Percentiles rank a stretch among this genome's conserved stretches.
Conservation (phyloP, 1,140 invertebrate species). For the Leptopilina clavipes region DNA sequence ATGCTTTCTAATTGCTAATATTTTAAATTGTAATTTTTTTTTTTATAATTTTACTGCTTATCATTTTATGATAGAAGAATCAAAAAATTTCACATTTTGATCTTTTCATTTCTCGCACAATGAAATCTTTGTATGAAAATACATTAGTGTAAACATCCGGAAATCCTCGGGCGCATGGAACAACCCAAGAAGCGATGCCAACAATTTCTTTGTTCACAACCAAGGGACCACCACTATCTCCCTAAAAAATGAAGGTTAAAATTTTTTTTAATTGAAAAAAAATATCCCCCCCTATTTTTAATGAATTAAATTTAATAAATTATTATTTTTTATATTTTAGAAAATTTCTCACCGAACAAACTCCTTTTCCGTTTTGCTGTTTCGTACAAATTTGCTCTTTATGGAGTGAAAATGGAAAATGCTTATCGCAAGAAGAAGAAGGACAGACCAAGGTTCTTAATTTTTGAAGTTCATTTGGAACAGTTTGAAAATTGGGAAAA, state of each 20-base stretch:
- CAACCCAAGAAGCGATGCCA: slow-evolving; percentile 33
- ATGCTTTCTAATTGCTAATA: too few species aligned
- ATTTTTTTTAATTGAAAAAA: not conserved
- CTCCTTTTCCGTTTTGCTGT: not conserved
- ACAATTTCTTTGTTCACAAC: slow-evolving; percentile 19
- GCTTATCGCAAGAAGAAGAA: not conserved
- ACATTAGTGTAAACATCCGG: slow-evolving; percentile 46
- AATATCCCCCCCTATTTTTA: slow-evolving; percentile 2
- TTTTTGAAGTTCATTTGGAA: not conserved
- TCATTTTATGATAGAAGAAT: too few species aligned
- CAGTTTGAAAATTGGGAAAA: not conserved
- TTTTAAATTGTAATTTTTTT: too few species aligned
- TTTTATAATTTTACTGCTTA: too few species aligned
- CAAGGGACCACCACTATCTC: slow-evolving; percentile 42
- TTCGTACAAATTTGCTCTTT: not conserved
- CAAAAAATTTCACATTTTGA: not conserved
- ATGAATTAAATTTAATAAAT: not conserved
- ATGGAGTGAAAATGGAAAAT: not conserved
- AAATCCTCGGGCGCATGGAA: slow-evolving; percentile 31
- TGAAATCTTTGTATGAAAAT: slow-evolving; percentile 42
- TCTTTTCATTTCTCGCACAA: not conserved
- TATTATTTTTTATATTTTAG: not conserved
- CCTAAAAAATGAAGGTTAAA: slow-evolving; percentile 30
- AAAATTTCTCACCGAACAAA: not conserved
- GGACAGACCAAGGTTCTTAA: not conserved